These are phyloP conservation scores for Tigriopus californicus DNA, from an alignment of 2,888 invertebrate species.

Conservation along the genomic window DNA sequence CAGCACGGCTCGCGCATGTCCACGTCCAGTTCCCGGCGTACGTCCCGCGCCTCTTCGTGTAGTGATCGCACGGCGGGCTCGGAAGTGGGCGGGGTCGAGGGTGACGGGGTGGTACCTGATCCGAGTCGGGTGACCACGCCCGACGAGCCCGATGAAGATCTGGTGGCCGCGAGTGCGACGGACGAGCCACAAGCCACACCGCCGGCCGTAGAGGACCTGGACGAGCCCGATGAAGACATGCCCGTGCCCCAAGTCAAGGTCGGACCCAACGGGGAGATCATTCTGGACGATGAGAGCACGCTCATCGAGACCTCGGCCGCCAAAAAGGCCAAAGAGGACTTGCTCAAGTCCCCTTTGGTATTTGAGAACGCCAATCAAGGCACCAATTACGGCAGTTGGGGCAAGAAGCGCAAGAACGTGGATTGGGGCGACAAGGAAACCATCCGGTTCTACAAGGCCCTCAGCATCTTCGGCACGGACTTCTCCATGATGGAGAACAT, in stretches of 20 bases:
- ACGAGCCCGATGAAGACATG: constrained; percentile 10
- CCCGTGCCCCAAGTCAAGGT: constrained; percentile 46
- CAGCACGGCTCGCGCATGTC: constrained; percentile 21
- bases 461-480: constrained; percentile 77
- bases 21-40: neutral
- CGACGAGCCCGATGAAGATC: neutral
- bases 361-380: constrained; percentile 34
- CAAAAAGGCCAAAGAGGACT: constrained; percentile 39
- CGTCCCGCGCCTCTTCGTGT: neutral
- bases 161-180: neutral
- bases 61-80: neutral
- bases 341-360: constrained; percentile 44
- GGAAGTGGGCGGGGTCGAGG: neutral
- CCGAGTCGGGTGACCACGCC: neutral
- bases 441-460: constrained; percentile 44
- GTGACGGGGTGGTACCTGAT: neutral
- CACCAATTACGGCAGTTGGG: constrained; percentile 27
- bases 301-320: constrained; percentile 49
- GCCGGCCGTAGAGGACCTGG: constrained; percentile 5
- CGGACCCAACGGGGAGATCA: constrained; percentile 61
- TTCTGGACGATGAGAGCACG: constrained; percentile 65
- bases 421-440: constrained; percentile 44
- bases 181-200: no score
- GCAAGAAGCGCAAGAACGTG: constrained; percentile 43
- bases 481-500: constrained; percentile 69